Conservation (phyloP, 2,113 vertebrate species). For the Plectropomus leopardus region DNA sequence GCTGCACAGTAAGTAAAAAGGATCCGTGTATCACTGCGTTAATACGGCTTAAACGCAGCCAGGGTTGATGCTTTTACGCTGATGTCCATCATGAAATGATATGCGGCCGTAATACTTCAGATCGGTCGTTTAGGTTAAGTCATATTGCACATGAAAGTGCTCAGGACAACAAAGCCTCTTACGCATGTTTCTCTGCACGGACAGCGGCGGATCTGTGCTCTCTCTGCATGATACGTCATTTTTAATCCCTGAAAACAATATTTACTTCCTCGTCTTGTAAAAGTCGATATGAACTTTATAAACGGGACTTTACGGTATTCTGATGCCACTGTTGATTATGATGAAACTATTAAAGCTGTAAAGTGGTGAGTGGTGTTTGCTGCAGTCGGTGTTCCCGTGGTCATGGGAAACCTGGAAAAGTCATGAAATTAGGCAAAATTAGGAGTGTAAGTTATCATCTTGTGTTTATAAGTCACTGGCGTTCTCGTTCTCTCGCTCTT, state of each 20-base stretch:
- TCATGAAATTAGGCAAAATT: no score
- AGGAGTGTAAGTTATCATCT: no score
- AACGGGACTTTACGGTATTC: not conserved
- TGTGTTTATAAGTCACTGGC: no score
- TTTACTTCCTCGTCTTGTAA: slow-evolving; percentile 10
- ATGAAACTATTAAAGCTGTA: slow-evolving; percentile 7
- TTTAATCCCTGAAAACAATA: slow-evolving; percentile 40
- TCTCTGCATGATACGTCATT: slow-evolving; percentile 21
- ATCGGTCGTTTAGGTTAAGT: slow-evolving; percentile 46
- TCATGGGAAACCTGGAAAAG: no score
- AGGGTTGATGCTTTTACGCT: slow-evolving; percentile 40
- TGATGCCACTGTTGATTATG: not conserved
- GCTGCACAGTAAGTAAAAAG: slow-evolving; percentile 39
- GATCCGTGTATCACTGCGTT: slow-evolving; percentile 45
- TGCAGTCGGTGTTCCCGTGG: no score
- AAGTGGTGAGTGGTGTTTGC: not conserved
- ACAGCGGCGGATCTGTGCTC: slow-evolving; percentile 26
- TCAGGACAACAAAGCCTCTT: slow-evolving; percentile 49
- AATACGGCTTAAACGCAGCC: slow-evolving; percentile 62
- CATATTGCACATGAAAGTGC: slow-evolving; percentile 25
- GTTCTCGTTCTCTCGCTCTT: no score
- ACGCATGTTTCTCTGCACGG: slow-evolving; percentile 5
- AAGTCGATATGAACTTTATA: not conserved
- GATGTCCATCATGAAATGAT: slow-evolving; percentile 29
- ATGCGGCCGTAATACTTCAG: slow-evolving; percentile 18